These are phyloP conservation scores for Meandrusa payeni DNA, from an alignment of 2,888 invertebrate species.

Conservation along the genomic window DNA sequence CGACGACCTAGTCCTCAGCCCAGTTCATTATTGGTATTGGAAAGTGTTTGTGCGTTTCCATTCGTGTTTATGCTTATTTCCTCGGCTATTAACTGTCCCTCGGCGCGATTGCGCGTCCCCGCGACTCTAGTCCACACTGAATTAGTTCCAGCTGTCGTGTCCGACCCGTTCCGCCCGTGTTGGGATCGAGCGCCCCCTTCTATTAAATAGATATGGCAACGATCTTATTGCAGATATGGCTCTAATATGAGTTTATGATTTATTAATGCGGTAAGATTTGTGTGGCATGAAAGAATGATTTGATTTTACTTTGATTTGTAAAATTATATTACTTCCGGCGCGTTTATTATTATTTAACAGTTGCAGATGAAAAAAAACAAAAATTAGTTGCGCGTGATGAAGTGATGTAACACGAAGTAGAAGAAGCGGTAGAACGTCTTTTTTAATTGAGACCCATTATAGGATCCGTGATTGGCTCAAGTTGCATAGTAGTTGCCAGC, in stretches of 20 bases:
- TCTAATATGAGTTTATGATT: not conserved
- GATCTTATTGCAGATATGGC: not conserved
- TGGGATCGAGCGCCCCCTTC: conserved; percentile 1
- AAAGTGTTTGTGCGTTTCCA: conserved; percentile 36
- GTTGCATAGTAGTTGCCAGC: too few relatives aligned
- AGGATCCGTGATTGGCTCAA: too few relatives aligned
- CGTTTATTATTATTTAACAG: too few relatives aligned
- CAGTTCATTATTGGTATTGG: conserved; percentile 45
- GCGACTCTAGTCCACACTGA: conserved; percentile 8
- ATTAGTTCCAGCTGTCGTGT: conserved; percentile 22
- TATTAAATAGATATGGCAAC: not conserved
- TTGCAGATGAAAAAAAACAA: too few relatives aligned
- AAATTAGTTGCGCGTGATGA: too few relatives aligned
- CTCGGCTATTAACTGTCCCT: conserved; percentile 28
- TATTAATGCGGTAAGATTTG: too few relatives aligned
- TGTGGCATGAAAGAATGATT: too few relatives aligned
- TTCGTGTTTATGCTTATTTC: conserved; percentile 31
- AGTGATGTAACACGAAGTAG: too few relatives aligned
- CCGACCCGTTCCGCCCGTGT: conserved; percentile 5
- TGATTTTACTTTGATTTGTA: too few relatives aligned
- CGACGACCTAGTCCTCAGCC: conserved; percentile 28
- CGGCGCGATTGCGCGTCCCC: conserved; percentile 19
- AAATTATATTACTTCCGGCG: too few relatives aligned
- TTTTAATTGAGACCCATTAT: too few relatives aligned
- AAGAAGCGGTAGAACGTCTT: too few relatives aligned